Base-by-base conservation (phyloP, 1,140 invertebrate genomes). In the Drosophila miranda region DNA sequence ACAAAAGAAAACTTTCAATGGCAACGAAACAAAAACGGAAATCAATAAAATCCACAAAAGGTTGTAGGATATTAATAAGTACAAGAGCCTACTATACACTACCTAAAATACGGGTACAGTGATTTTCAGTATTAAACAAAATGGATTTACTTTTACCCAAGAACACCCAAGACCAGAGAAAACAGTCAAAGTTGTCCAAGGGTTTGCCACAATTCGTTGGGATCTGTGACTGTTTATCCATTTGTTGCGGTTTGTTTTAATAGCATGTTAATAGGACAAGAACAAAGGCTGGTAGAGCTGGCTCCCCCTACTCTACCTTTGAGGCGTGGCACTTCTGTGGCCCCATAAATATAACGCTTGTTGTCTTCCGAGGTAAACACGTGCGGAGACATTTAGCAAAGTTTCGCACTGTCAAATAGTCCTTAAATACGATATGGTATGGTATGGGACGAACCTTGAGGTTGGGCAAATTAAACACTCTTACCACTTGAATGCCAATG, bases 1-100 rank as follows among this genome's bases (percentile, higher is more conserved):
- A 5, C 44, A 68, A 63, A 38, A 38, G 34, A 67, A 70, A 81
- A 77, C 50, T 76, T 81, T 81, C 78, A 81, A 81, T 81, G 78
- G 73, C 78, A 81, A 57, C 67, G 63, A 26, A 78, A 55, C 55
- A 57, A 52, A 74, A 57, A 75, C 41, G 46, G 48, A 72, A 75
- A 75, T 75, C 71, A 73, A 73, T 73, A 73, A 73, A 43, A 28
- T 38, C 58, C 70, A 73, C 72, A 73, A 73, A 70, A 70, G 64
- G 58, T 69, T 69, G 28, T 70, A 13, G 7, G 21, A 72, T 73
- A 64, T 73, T 73, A 73, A 63, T 73, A 73, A 73, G 69, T 28
- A 57, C 16, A 3, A 19, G 30, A 44, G 8, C 4, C 28, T 30
- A 8, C 7, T 9, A 42, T 67, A 55, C 64, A 8, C 64, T 68